Conservation (phyloP, 35 echinoderm and acorn worm genomes). For the Apostichopus californicus region DNA sequence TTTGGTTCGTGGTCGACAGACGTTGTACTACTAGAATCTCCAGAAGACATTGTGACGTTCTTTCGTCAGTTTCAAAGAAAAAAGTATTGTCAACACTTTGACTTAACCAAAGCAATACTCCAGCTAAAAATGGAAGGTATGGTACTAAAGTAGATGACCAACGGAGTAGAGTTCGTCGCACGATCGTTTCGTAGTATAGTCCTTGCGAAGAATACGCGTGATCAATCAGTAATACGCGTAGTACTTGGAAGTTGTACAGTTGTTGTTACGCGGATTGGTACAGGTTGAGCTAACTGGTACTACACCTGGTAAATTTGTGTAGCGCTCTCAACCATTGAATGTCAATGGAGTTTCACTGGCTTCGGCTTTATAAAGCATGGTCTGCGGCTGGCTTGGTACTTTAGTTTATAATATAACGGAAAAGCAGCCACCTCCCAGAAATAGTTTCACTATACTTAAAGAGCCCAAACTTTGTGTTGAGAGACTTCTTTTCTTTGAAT, state of each 20-base stretch:
- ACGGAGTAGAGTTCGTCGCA: too few relatives aligned
- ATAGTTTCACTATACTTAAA: too few relatives aligned
- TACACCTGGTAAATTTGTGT: background rate
- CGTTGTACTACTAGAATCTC: background rate
- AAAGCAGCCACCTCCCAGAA: too few relatives aligned
- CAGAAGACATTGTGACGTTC: background rate
- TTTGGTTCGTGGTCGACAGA: background rate
- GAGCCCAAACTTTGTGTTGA: too few relatives aligned
- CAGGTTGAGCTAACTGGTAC: background rate
- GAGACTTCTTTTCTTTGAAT: too few relatives aligned
- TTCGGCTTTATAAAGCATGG: background rate
- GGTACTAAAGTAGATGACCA: too few relatives aligned
- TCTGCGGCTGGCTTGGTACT: too few relatives aligned
- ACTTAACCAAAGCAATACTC: background rate
- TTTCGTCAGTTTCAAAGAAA: background rate
- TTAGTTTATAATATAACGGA: too few relatives aligned
- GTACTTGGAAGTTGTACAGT: background rate
- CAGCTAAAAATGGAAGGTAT: background rate
- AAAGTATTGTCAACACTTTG: background rate
- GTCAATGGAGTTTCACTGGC: background rate
- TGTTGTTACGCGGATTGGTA: background rate
- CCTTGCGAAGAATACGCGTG: background rate
- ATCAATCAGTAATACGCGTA: background rate
- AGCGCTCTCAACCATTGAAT: background rate
- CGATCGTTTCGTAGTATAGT: too few relatives aligned